Evolutionary conservation across 2,797 vertebrate genomes (phyloP).

Genomic region (Hirundo rustica): DNA sequence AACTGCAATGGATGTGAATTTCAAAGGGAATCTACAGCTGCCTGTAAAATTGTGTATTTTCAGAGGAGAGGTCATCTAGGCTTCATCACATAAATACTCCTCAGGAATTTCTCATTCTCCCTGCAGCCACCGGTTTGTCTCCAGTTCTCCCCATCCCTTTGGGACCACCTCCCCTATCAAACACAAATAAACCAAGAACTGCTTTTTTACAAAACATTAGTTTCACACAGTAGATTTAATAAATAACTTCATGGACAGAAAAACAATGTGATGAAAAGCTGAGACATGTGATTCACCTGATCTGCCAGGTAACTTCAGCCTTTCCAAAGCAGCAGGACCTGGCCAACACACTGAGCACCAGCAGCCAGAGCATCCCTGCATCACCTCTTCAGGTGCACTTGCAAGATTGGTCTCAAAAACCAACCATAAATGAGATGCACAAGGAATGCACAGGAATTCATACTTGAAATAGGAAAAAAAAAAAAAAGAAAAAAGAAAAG

Average conservation of each 20-base stretch:
- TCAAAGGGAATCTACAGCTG: neutral
- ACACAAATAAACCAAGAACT: neutral
- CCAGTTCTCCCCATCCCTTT: neutral
- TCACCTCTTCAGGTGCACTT: neutral
- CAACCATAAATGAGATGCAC: neutral
- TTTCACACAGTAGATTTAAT: neutral
- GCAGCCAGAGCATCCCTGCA: neutral
- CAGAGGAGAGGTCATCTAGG: neutral
- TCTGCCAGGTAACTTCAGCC: neutral
- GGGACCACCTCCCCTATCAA: accelerated
- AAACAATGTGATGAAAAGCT: neutral
- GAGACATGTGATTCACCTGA: neutral
- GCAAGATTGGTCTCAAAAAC: neutral
- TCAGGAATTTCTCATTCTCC: neutral
- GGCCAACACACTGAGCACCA: neutral
- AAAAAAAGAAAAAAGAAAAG: neutral
- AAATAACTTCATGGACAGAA: neutral
- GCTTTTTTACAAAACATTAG: neutral
- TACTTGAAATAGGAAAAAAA: neutral
- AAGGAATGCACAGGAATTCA: neutral
- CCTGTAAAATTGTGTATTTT: neutral
- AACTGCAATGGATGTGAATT: neutral
- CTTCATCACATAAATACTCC: neutral
- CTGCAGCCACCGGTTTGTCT: neutral
- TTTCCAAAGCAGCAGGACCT: neutral